A percentile compares a stretch with the other conserved stretches of the same genome.
phyloP scores from a whole-genome alignment of 2,888 invertebrate species.

The Dexiosoma caninum region DNA sequence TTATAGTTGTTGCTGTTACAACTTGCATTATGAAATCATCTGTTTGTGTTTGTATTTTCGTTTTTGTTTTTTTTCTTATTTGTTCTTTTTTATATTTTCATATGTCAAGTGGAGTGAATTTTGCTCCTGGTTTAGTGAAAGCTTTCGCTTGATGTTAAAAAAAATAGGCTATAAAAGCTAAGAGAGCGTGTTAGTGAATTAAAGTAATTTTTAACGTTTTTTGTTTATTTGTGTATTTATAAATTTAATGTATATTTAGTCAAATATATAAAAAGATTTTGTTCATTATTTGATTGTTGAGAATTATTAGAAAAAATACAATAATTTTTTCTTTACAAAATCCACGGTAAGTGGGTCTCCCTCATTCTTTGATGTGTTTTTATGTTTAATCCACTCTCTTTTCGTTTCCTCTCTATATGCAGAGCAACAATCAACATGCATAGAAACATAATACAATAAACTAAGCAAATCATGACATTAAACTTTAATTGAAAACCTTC shows the following conservation, averaged over 20 bases:
- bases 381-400: too few relatives aligned
- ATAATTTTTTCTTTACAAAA: too few relatives aligned
- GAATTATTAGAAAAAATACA: too few relatives aligned
- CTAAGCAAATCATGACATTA: neutral
- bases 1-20: neutral
- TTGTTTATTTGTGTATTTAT: too few relatives aligned
- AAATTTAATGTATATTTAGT: too few relatives aligned
- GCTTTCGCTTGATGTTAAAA: conserved; percentile 12
- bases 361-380: too few relatives aligned
- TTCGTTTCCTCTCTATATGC: neutral
- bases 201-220: too few relatives aligned
- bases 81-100: conserved; percentile 4
- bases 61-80: neutral
- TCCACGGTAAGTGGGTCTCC: too few relatives aligned
- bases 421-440: neutral
- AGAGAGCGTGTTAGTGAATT: neutral
- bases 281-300: too few relatives aligned
- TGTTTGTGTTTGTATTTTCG: conserved; percentile 29
- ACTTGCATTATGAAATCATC: conserved; percentile 22
- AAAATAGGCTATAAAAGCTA: neutral
- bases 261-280: too few relatives aligned
- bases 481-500: conserved; percentile 24
- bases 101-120: conserved; percentile 53
- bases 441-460: neutral
- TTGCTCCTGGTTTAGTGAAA: conserved; percentile 1